Evolutionary conservation across 2,113 vertebrate species (phyloP), one percentile per base, ranked within the genome.

Genomic region (Eretmochelys imbricata): DNA sequence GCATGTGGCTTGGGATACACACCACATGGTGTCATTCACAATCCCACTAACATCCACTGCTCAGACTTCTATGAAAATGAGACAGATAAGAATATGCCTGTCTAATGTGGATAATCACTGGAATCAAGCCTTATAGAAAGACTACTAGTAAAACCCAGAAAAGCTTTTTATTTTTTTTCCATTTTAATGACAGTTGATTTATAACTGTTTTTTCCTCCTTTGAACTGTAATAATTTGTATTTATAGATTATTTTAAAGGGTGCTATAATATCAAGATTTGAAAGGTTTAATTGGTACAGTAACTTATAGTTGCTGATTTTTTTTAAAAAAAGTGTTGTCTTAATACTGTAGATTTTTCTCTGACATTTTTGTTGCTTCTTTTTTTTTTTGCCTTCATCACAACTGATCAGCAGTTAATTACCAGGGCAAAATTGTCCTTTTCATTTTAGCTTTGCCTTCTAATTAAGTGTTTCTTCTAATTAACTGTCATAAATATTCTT

Each of bases 401-500:
- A 91, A 31, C 88, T 93, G 81, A 85, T 51, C 7, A 87, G 88
- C 46, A 81, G 93, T 75, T 69, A 96, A n/a, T 89, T 90, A 69
- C 48, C 94, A 90, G 93, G 92, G 35, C 13, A 84, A 84, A 93
- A 89, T 3, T 72, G 93, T 10, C 3, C 9, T 42, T 19, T n/a
- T 3, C 78, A 14, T 75, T 84, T 90, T 46, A 48, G 0, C 5
- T 51, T 94, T 87, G 81, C 42, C 95, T 96, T 84, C 90, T 5
- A 88, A 94, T 90, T 59, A 91, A 91, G 20, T 90, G 35, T 49
- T 86, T 96, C 96, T 93, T 87, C 96, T 94, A 95, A 95, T 80
- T 53, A 89, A 46, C 17, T 50, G 20, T 91, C 91, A 91, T 95
- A 96, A 97, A 94, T 93, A 94, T 96, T 96, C 59, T 90, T 84